Base-by-base conservation (phyloP, 2,888 invertebrate species). In the Cylindroiulus punctatus region DNA sequence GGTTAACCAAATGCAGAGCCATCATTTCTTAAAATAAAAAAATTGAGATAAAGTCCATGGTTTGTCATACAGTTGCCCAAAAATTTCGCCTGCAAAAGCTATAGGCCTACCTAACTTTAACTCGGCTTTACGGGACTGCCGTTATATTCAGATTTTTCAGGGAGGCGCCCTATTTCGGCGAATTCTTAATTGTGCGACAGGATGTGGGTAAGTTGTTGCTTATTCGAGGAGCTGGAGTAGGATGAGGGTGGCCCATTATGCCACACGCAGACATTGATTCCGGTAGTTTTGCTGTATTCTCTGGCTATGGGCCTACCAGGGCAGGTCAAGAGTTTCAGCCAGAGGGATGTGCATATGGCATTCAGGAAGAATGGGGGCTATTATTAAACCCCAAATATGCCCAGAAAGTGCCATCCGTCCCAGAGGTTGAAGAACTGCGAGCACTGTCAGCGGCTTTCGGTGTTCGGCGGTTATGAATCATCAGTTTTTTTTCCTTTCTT, bases 241-340 rank as follows among this genome's bases (percentile, higher is more conserved):
- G 57, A 57, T 57, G 57, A 57, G 57, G 57, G 57, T 57, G 22
- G n/a, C 57, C 57, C 57, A 22, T 22, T 57, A 22, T 52, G 52
- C 52, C 0, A n/a, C 52, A n/a, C n/a, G 7, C n/a, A n/a, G n/a
- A n/a, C n/a, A n/a, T n/a, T n/a, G n/a, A n/a, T n/a, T n/a, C n/a
- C n/a, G n/a, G n/a, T n/a, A n/a, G 8, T 22, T 57, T 57, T 22
- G 57, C 17, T 52, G 57, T 1, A n/a, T n/a, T n/a, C n/a, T n/a
- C n/a, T n/a, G n/a, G n/a, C n/a, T n/a, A n/a, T 10, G 7, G 7
- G n/a, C 17, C 52, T 52, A 22, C 10, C 57, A n/a, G n/a, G 52
- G 12, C 52, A n/a, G 52, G 52, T 52, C 52, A 52, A 52, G 52
- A 52, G 44, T 52, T 52, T 19, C 19, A 2, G n/a, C 12, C n/a